Evolutionary conservation across 2,113 vertebrate species (phyloP).

Genomic region (Oophaga pumilio): DNA sequence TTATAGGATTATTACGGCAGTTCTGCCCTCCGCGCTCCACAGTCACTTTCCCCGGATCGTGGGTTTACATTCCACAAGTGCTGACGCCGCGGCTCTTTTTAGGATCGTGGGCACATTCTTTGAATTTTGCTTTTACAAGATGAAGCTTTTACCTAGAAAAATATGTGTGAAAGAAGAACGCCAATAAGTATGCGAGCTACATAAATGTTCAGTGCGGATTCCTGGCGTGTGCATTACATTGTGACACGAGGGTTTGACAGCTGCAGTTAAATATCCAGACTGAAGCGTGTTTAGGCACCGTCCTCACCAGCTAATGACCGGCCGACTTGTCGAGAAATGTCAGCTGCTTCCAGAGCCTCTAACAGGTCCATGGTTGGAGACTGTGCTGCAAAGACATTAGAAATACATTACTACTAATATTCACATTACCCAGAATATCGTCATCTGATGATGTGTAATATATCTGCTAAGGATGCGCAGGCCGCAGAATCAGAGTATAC

Average conservation of each 20-base stretch:
- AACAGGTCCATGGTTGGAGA: neutral
- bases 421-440: neutral
- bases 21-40: neutral
- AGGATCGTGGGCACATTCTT: constrained; percentile 18
- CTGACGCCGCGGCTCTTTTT: neutral
- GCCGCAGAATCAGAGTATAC: neutral
- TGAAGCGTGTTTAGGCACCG: constrained; percentile 33
- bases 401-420: neutral
- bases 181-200: constrained; percentile 29
- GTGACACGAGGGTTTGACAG: constrained; percentile 12
- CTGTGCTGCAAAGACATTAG: neutral
- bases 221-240: neutral
- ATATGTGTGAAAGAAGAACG: constrained; percentile 21
- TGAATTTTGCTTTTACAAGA: constrained; percentile 32
- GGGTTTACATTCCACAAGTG: neutral
- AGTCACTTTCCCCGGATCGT: neutral
- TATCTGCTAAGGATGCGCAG: neutral
- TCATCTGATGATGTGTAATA: neutral
- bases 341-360: constrained; percentile 4
- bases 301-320: constrained; percentile 5
- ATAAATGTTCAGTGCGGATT: neutral
- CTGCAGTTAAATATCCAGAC: neutral
- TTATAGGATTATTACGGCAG: constrained; percentile 11
- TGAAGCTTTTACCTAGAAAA: constrained; percentile 17
- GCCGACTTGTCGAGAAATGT: neutral